A percentile compares a stretch with the other conserved stretches of the same genome.
Evolutionary conservation across 2,113 vertebrate genomes (phyloP).

Genomic region (Sminthopsis crassicaudata): DNA sequence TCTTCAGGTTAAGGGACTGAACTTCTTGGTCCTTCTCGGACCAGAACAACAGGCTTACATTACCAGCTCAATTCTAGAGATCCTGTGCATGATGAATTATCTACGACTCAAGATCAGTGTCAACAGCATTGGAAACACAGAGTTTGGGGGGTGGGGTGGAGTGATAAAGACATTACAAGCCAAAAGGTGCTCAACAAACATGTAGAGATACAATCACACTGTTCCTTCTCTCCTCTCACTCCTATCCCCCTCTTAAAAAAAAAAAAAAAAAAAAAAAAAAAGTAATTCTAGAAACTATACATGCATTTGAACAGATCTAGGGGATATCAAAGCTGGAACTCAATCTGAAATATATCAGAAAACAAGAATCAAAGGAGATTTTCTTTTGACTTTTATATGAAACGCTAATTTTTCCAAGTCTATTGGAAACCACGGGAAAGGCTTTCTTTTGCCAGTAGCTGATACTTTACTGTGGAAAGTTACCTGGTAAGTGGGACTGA

Average conservation of each 20-base stretch:
- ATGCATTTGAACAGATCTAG: neutral
- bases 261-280: neutral
- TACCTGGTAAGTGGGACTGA: neutral
- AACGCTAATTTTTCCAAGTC: neutral
- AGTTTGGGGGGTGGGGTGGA: neutral
- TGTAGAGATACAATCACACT: neutral
- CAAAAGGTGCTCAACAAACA: neutral
- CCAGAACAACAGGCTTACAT: neutral
- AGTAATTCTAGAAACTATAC: neutral
- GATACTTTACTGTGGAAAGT: neutral
- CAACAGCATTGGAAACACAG: neutral
- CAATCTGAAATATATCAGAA: neutral
- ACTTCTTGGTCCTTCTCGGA: fast-evolving
- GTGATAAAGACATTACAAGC: neutral
- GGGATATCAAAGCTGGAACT: neutral
- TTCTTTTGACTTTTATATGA: neutral
- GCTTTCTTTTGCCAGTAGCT: neutral
- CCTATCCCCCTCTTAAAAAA: neutral
- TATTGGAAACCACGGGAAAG: neutral
- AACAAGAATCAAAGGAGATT: neutral
- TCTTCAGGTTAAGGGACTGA: neutral
- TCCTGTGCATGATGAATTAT: fast-evolving
- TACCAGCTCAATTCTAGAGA: neutral
- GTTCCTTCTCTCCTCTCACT: neutral
- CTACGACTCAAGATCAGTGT: neutral